Conservation (phyloP, 2,888 invertebrate genomes). For the Stegophylla sp. region DNA sequence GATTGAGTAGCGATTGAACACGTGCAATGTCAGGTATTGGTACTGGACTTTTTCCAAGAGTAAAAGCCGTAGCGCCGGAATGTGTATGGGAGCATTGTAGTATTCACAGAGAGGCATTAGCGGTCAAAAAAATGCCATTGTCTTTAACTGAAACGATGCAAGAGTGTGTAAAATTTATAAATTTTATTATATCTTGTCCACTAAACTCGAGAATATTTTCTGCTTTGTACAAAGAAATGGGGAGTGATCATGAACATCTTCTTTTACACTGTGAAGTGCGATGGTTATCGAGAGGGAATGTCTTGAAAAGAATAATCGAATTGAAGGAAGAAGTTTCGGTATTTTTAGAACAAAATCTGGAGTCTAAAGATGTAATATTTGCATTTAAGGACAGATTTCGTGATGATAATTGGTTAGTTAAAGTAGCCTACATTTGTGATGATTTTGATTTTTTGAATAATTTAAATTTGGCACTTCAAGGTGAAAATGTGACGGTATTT, state of each 20-base stretch:
- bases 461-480: slow-evolving; percentile 27
- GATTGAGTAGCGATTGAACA: slow-evolving; percentile 60
- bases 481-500: slow-evolving; percentile 10
- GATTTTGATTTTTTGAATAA: slow-evolving; percentile 12
- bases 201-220: not conserved
- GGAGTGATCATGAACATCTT: not conserved
- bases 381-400: too few relatives aligned
- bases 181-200: slow-evolving; percentile 20
- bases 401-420: slow-evolving; percentile 14
- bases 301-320: slow-evolving; percentile 34
- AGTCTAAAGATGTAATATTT: not conserved
- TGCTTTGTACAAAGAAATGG: not conserved
- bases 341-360: slow-evolving; percentile 5
- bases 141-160: not conserved
- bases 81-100: slow-evolving; percentile 26
- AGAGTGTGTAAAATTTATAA: not conserved
- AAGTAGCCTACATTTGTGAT: slow-evolving; percentile 19
- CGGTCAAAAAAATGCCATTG: slow-evolving; percentile 9
- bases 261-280: not conserved
- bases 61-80: slow-evolving; percentile 1
- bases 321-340: slow-evolving; percentile 19
- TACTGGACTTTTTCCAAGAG: not conserved
- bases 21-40: too few relatives aligned
- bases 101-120: slow-evolving; percentile 26
- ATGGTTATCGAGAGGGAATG: slow-evolving; percentile 40